Conservation (phyloP, 2,888 invertebrate genomes). For the Dryobota labecula region DNA sequence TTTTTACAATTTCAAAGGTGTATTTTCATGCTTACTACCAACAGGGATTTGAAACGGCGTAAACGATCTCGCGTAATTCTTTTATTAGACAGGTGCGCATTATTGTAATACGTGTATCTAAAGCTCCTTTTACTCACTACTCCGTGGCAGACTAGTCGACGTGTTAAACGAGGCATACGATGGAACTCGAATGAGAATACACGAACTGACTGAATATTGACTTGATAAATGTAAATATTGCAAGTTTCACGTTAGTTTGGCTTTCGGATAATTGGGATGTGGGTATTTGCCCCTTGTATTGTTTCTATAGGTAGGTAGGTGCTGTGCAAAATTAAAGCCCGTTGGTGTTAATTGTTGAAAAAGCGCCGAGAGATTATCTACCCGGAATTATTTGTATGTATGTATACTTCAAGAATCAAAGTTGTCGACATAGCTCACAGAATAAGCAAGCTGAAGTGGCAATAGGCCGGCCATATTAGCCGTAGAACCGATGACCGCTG, state of each 20-base stretch:
- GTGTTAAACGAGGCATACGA: constrained; percentile 59
- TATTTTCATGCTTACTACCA: background rate
- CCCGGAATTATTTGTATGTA: too few species aligned
- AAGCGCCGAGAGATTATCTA: too few species aligned
- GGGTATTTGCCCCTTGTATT: background rate
- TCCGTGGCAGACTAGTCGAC: constrained; percentile 27
- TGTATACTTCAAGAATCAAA: too few species aligned
- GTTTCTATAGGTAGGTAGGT: background rate
- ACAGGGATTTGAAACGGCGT: background rate
- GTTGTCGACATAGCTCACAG: too few species aligned
- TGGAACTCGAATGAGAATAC: constrained; percentile 62
- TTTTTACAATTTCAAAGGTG: background rate
- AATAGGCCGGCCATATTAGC: too few species aligned
- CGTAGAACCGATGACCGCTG: too few species aligned
- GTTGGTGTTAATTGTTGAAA: background rate
- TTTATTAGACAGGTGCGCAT: background rate
- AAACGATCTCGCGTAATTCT: background rate
- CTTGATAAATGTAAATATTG: constrained; percentile 53
- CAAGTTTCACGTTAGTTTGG: constrained; percentile 33
- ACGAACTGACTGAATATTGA: constrained; percentile 55
- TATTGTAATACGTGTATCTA: background rate
- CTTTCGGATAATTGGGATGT: constrained; percentile 37
- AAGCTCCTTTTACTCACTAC: constrained; percentile 20
- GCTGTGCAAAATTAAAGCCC: background rate
- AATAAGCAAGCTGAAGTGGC: too few species aligned